Percentiles rank a stretch among this genome's conserved stretches.
Conservation (phyloP, 2,888 invertebrate genomes). For the Horisme vitalbata region DNA sequence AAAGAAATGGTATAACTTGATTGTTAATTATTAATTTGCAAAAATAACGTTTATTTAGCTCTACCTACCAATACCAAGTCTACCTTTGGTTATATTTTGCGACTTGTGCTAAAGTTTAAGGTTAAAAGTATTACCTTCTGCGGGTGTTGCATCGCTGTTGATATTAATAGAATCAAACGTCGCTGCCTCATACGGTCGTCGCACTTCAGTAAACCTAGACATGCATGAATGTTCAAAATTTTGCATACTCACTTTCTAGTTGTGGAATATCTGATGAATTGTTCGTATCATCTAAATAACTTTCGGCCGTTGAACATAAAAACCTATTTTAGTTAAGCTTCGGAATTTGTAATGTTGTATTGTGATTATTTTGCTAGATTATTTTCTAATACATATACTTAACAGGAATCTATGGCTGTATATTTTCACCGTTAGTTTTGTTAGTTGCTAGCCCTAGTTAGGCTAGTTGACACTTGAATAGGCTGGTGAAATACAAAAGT, state of each 20-base stretch:
- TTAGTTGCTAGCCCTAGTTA: conserved; percentile 14
- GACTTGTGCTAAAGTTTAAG: conserved; percentile 23
- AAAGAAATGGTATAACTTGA: conserved; percentile 45
- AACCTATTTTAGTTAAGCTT: no score
- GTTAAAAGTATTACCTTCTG: conserved; percentile 33
- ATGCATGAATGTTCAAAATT: conserved; percentile 39
- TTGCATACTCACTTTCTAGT: conserved; percentile 33
- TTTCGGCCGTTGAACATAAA: no score
- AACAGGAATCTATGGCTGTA: conserved; percentile 11
- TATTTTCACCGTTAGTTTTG: no score
- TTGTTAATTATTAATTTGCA: background rate
- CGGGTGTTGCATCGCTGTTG: conserved; percentile 41
- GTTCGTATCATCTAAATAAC: no score
- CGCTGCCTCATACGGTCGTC: conserved; percentile 57
- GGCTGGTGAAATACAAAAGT: conserved; percentile 16
- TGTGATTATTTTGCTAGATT: no score
- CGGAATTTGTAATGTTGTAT: no score
- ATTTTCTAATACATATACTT: no score
- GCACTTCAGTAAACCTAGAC: conserved; percentile 54
- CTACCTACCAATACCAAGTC: background rate
- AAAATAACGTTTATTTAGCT: no score
- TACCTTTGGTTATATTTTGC: conserved; percentile 4
- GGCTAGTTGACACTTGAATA: conserved; percentile 22
- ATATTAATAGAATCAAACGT: conserved; percentile 61
- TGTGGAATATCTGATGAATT: conserved; percentile 12